phyloP scores from a whole-genome alignment of 1,140 invertebrate genomes.

The Akabosia matsudoensis region DNA sequence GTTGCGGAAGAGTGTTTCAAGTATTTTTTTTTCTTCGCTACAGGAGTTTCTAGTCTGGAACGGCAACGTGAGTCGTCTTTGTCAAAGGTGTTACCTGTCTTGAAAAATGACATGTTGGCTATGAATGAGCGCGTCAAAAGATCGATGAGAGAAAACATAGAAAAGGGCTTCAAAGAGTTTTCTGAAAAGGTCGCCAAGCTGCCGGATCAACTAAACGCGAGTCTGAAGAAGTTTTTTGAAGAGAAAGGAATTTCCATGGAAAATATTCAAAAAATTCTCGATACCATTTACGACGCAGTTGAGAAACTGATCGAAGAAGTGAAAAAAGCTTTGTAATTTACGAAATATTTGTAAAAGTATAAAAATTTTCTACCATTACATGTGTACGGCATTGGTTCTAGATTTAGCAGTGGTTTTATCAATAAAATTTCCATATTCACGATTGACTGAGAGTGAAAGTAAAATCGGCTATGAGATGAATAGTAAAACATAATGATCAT shows the following conservation, averaged over 20 bases:
- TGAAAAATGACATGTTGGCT: neutral
- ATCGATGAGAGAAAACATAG: neutral
- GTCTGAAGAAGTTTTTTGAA: slow-evolving; percentile 5
- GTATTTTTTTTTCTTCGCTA: too few relatives aligned
- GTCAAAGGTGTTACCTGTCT: neutral
- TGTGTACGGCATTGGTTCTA: too few relatives aligned
- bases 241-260: neutral
- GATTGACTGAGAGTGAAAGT: too few relatives aligned
- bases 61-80: neutral
- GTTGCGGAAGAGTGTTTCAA: too few relatives aligned
- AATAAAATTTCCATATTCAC: too few relatives aligned
- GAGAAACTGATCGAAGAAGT: neutral
- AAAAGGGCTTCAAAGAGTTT: slow-evolving; percentile 3
- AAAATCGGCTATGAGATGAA: too few relatives aligned
- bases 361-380: too few relatives aligned
- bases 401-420: too few relatives aligned
- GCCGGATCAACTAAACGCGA: neutral
- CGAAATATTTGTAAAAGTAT: too few relatives aligned
- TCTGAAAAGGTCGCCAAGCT: neutral
- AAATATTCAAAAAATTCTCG: neutral
- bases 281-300: neutral
- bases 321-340: neutral
- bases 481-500: too few relatives aligned
- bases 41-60: neutral
- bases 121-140: neutral